Evolutionary conservation across 2,113 vertebrate genomes (phyloP).

Genomic region (Urocitellus parryii): DNA sequence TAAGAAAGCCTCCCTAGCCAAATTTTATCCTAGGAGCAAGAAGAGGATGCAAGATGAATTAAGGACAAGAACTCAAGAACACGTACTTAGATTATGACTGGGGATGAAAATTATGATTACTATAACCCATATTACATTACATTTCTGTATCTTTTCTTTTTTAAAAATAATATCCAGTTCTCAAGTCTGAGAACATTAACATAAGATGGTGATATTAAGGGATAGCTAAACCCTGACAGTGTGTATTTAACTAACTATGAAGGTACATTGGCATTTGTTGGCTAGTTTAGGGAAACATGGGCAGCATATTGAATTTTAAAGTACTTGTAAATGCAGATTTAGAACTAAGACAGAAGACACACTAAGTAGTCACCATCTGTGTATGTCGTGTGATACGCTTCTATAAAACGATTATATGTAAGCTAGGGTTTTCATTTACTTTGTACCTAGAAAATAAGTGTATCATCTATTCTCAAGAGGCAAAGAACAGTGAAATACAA

Average conservation of each 20-base stretch:
- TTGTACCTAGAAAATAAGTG: conserved; percentile 87
- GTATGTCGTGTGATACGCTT: conserved; percentile 83
- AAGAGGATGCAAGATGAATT: background rate
- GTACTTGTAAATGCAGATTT: background rate
- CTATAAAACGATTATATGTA: conserved; percentile 89
- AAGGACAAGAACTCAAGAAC: background rate
- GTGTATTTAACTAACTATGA: background rate
- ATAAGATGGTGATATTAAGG: background rate
- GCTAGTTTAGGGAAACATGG: background rate
- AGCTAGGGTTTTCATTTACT: conserved; percentile 88
- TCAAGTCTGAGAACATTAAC: background rate
- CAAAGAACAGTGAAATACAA: no score
- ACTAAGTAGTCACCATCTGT: conserved; percentile 89
- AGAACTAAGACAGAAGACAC: background rate
- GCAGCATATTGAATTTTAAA: background rate
- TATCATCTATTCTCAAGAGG: background rate
- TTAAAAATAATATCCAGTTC: background rate
- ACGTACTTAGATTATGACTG: background rate
- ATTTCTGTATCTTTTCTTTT: background rate
- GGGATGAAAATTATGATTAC: background rate
- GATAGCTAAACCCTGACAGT: background rate
- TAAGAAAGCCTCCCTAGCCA: background rate
- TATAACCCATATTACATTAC: background rate
- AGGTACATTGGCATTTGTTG: background rate
- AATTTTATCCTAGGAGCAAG: background rate